A percentile compares a stretch with the other conserved stretches of the same genome.
Conservation (phyloP, 1,140 invertebrate genomes). For the Drosophila nannoptera region DNA sequence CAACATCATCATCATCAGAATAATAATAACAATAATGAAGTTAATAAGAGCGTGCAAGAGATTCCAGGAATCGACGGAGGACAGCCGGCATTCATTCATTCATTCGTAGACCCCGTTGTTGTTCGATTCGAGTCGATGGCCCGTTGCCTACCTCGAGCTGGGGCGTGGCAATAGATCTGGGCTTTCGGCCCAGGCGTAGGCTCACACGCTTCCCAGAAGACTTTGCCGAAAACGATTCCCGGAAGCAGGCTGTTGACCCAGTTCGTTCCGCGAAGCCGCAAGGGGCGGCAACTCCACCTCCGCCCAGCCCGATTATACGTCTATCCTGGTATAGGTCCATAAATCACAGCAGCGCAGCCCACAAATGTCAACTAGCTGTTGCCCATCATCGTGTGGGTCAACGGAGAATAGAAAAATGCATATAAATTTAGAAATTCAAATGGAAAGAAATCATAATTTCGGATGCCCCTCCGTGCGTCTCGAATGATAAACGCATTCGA, state of each 20-base stretch:
- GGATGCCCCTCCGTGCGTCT: background rate
- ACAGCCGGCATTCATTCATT: constrained; percentile 41
- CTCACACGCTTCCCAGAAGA: background rate
- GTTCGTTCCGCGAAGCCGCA: constrained; percentile 20
- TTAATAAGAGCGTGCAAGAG: constrained; percentile 30
- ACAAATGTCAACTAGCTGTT: constrained; percentile 34
- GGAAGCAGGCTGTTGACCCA: constrained; percentile 19
- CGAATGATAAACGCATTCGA: background rate
- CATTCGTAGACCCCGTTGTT: constrained; percentile 59
- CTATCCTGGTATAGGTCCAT: background rate
- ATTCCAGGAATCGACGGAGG: constrained; percentile 48
- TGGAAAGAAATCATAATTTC: constrained; percentile 5
- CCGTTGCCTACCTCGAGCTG: background rate
- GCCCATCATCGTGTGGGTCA: constrained; percentile 55
- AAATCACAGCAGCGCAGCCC: constrained; percentile 12
- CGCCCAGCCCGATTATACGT: background rate
- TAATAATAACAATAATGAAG: constrained; percentile 24
- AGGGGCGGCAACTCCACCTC: background rate
- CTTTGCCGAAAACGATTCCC: constrained; percentile 1
- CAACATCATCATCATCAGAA: background rate
- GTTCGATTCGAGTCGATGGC: constrained; percentile 63
- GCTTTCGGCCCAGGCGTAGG: background rate
- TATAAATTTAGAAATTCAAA: constrained; percentile 53
- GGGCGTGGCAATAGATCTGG: background rate
- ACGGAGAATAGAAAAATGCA: constrained; percentile 1